These are phyloP conservation scores for Rhagonycha fulva DNA, from an alignment of 2,888 invertebrate genomes.

Conservation along the genomic window DNA sequence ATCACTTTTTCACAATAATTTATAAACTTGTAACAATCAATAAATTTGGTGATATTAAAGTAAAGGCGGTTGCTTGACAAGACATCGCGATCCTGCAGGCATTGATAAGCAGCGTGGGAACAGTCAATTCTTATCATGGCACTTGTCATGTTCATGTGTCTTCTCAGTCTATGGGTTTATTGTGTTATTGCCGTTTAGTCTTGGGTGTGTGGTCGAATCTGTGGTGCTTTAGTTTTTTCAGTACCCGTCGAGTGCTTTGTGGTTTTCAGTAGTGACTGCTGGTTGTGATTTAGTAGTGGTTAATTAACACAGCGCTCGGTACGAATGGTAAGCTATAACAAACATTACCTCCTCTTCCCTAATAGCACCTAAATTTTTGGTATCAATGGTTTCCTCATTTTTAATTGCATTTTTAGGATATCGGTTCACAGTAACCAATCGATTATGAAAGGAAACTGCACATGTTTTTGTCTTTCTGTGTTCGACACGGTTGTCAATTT, in stretches of 20 bases:
- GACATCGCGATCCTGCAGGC: slow-evolving; percentile 26
- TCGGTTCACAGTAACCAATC: background rate
- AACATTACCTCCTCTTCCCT: background rate
- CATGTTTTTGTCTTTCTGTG: background rate
- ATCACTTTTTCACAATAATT: background rate
- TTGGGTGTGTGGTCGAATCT: background rate
- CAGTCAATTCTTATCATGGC: slow-evolving; percentile 33
- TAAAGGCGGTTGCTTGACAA: slow-evolving; percentile 34
- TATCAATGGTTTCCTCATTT: background rate
- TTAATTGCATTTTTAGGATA: background rate
- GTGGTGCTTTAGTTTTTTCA: background rate
- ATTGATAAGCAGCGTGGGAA: slow-evolving; percentile 39
- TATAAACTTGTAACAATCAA: background rate
- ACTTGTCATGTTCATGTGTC: slow-evolving; percentile 40
- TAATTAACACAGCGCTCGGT: background rate
- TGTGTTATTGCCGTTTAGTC: background rate
- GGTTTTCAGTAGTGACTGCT: background rate
- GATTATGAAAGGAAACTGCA: background rate
- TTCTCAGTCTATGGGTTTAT: slow-evolving; percentile 22
- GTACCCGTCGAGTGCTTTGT: background rate
- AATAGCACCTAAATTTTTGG: too few relatives aligned
- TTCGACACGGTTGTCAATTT: background rate
- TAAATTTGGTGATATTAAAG: background rate
- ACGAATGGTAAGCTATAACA: background rate
- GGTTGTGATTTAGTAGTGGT: background rate